These are phyloP conservation scores for Metellina segmentata DNA, from an alignment of 2,888 invertebrate species.

Conservation along the genomic window DNA sequence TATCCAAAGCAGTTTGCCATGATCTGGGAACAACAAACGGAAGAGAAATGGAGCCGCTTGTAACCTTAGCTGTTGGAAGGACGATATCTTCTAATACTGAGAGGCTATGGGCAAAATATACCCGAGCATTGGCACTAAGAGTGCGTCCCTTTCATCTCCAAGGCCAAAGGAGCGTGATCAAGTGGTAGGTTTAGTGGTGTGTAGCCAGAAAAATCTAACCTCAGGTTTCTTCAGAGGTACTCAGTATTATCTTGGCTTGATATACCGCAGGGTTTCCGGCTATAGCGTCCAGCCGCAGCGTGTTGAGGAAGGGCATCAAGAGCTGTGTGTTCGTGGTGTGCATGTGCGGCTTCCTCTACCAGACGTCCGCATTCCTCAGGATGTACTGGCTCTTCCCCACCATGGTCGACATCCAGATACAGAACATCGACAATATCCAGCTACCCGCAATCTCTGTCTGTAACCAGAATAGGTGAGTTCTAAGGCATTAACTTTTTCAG, in stretches of 20 bases:
- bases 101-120: background rate
- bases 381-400: constrained; percentile 56
- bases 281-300: constrained; percentile 22
- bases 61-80: background rate
- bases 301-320: constrained; percentile 23
- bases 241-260: background rate
- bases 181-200: background rate
- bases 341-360: constrained; percentile 57
- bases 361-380: constrained; percentile 45
- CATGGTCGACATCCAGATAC: constrained; percentile 41
- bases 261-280: constrained; percentile 46
- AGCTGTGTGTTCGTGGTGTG: constrained; percentile 39
- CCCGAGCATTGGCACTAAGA: background rate
- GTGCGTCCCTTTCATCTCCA: too few relatives aligned
- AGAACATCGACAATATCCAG: background rate
- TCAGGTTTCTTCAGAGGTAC: background rate
- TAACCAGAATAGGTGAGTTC: constrained; percentile 40
- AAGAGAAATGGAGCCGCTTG: background rate
- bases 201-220: too few relatives aligned
- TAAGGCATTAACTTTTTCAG: too few relatives aligned
- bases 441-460: constrained; percentile 42
- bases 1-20: too few relatives aligned
- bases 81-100: background rate
- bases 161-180: too few relatives aligned
- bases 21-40: too few relatives aligned